Evolutionary conservation across 2,113 vertebrate species (phyloP).

Genomic region (Balaenoptera acutorostrata): DNA sequence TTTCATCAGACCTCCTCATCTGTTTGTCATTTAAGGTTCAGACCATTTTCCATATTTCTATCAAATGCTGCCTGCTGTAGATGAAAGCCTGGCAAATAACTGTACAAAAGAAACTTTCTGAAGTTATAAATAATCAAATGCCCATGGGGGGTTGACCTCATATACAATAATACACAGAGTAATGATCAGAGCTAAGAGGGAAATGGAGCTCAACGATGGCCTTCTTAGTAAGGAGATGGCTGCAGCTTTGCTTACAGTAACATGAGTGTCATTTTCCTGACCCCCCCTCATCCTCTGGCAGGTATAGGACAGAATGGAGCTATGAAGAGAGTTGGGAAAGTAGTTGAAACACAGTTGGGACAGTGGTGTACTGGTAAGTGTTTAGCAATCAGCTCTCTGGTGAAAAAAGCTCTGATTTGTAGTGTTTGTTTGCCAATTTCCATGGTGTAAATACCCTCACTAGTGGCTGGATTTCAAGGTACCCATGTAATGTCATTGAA

Average conservation of each 20-base stretch:
- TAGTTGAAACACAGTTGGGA: not conserved
- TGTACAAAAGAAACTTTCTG: constrained; percentile 85
- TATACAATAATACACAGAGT: constrained; percentile 74
- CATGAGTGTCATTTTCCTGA: not conserved
- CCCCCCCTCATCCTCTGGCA: not conserved
- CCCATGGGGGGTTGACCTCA: constrained; percentile 80
- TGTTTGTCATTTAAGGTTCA: constrained; percentile 92
- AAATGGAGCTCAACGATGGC: not conserved
- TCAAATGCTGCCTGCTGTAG: constrained; percentile 86
- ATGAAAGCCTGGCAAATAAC: constrained; percentile 85
- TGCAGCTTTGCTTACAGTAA: constrained; percentile 24
- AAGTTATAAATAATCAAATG: constrained; percentile 90
- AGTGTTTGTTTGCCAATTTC: not conserved
- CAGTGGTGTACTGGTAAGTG: not conserved
- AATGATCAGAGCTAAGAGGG: constrained; percentile 64
- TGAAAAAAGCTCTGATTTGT: not conserved
- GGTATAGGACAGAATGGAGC: not conserved
- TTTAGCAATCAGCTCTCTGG: not conserved
- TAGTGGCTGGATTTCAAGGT: not conserved
- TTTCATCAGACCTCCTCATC: constrained; percentile 89
- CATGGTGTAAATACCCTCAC: not conserved
- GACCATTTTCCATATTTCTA: constrained; percentile 91
- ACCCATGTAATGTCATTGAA: not conserved
- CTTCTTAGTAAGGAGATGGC: constrained; percentile 16
- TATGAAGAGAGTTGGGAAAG: not conserved